These are phyloP conservation scores for Notechis scutatus DNA, from an alignment of 2,113 vertebrate genomes.

Conservation along the genomic window DNA sequence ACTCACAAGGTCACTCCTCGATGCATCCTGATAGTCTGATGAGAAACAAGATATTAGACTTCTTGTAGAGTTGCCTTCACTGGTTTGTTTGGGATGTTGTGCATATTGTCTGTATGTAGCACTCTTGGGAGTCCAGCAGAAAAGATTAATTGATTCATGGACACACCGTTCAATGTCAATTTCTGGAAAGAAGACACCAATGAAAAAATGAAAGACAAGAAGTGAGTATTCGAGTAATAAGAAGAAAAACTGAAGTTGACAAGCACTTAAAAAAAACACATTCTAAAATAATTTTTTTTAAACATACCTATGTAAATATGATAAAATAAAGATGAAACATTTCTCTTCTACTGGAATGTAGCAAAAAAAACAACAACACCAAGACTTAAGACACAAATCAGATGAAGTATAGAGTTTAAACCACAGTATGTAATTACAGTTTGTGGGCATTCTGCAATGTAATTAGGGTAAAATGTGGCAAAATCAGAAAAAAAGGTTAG, in stretches of 20 bases:
- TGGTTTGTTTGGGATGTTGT: slow-evolving; percentile 72
- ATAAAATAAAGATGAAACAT: not conserved
- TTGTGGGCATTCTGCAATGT: not conserved
- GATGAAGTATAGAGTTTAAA: not conserved
- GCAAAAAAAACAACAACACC: not conserved
- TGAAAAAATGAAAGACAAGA: slow-evolving; percentile 10
- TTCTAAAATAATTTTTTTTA: not conserved
- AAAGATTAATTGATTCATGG: slow-evolving; percentile 93
- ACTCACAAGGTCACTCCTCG: slow-evolving; percentile 86
- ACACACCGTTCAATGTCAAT: slow-evolving; percentile 97
- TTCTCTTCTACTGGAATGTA: not conserved
- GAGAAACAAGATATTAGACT: slow-evolving; percentile 72
- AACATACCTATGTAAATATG: not conserved
- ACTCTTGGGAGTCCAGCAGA: slow-evolving; percentile 95
- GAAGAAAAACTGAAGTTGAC: not conserved
- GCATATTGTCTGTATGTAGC: slow-evolving; percentile 91
- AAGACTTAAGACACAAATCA: not conserved
- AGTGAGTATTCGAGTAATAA: not conserved
- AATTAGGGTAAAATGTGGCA: not conserved
- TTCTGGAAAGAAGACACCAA: slow-evolving; percentile 66
- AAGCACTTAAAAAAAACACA: not conserved
- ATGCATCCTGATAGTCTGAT: slow-evolving; percentile 82
- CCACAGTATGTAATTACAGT: not conserved
- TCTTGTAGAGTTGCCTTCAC: slow-evolving; percentile 58
- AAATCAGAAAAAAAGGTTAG: not conserved